Base-by-base conservation (phyloP, 1,140 invertebrate genomes). In the Sycophaga agraensis region DNA sequence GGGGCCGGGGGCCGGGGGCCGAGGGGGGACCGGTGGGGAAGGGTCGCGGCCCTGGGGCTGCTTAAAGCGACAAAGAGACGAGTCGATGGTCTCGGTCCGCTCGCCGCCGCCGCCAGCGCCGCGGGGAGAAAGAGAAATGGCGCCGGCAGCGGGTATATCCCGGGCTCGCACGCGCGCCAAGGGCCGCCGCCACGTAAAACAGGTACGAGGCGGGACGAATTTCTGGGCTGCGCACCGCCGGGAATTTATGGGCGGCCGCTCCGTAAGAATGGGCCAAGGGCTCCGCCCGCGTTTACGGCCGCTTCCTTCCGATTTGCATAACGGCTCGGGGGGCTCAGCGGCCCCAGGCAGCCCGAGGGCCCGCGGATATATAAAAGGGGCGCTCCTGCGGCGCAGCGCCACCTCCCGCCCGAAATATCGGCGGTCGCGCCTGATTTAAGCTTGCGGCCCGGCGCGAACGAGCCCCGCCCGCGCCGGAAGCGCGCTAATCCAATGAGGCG, bases 221-320 rank as follows among this genome's bases (percentile, higher is more conserved):
- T 49, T 58, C 35, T 49, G n/a, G n/a, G n/a, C n/a, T n/a, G n/a
- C n/a, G n/a, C 42, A 54, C 43, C 48, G 31, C 40, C 46, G 57
- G 68, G 66, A 73, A 74, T 76, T 73, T 71, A 70, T 62, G 56
- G 28, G 28, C 4, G 28, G 28, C 28, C 5, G 26, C 46, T n/a
- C n/a, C 35, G 50, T 68, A 70, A 71, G 68, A 72, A 72, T 71
- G 70, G 69, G 45, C 5, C 9, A 46, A 46, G 22, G 21, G 43
- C 40, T 42, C 24, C 3, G 34, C 12, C 56, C 19, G 45, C 51
- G 48, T 71, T 73, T 73, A 70, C 56, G 67, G 68, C 59, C 64
- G 37, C 43, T 46, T 63, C 19, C 19, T 57, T 43, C 53, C 69
- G 60, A 73, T 73, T 72, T 73, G 68, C 70, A 72, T 73, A 72